Evolutionary conservation across 2,113 vertebrate species (phyloP).

Genomic region (Sterrhoptilus dennistouni): DNA sequence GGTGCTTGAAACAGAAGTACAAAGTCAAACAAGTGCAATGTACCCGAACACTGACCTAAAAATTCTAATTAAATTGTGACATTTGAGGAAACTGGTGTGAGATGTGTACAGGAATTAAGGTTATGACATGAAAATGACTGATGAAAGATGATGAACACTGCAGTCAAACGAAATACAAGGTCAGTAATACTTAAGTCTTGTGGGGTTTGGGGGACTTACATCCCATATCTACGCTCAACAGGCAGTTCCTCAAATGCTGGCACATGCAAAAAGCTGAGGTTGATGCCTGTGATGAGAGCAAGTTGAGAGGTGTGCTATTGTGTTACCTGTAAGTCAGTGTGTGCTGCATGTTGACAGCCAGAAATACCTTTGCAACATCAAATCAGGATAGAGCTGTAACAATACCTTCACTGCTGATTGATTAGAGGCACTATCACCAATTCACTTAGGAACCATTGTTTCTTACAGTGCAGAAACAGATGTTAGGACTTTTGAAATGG

Average conservation of each 20-base stretch:
- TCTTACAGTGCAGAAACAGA: neutral
- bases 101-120: neutral
- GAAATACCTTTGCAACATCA: neutral
- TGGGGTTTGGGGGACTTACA: rapidly evolving
- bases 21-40: neutral
- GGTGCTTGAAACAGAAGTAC: slow-evolving; percentile 20
- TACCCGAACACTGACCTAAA: neutral
- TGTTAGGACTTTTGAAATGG: neutral
- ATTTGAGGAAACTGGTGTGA: neutral
- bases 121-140: neutral
- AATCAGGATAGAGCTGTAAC: neutral
- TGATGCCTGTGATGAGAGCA: neutral
- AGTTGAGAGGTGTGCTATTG: neutral
- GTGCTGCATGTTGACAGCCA: neutral
- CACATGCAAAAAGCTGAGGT: neutral
- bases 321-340: neutral
- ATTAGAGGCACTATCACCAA: neutral
- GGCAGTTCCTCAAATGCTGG: neutral
- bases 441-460: neutral
- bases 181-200: neutral
- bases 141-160: neutral
- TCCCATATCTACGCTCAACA: neutral
- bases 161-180: neutral
- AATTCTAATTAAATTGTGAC: neutral
- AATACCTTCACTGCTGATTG: neutral